Conservation (phyloP, 2,888 invertebrate species). For the Cosmia trapezina region DNA sequence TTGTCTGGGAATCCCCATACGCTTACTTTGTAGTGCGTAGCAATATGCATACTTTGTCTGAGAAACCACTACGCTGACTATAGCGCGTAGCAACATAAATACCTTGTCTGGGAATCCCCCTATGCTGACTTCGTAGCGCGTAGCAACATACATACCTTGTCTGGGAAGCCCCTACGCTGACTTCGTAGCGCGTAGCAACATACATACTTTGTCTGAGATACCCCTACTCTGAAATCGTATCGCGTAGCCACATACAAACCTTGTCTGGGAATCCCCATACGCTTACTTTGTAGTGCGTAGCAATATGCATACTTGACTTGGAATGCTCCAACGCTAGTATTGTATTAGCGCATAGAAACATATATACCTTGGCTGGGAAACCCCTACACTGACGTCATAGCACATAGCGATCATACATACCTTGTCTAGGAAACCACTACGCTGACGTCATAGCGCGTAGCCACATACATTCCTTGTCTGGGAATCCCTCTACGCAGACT, state of each 20-base stretch:
- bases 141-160: neutral
- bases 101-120: neutral
- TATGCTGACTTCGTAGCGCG: neutral
- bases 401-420: neutral
- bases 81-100: neutral
- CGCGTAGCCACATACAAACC: neutral
- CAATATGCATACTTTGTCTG: neutral
- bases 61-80: neutral
- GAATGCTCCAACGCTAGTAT: too few species aligned
- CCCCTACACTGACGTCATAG: neutral
- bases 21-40: neutral
- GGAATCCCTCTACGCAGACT: neutral
- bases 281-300: too few species aligned
- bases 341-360: too few species aligned
- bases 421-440: neutral
- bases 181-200: neutral
- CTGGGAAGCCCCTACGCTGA: too few species aligned
- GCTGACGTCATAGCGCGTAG: neutral
- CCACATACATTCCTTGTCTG: neutral
- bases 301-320: too few species aligned
- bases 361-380: too few species aligned
- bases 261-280: neutral
- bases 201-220: neutral
- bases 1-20: neutral
- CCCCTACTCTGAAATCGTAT: neutral